These are phyloP conservation scores for Gerris buenoi DNA, from an alignment of 1,140 invertebrate genomes.

Conservation along the genomic window DNA sequence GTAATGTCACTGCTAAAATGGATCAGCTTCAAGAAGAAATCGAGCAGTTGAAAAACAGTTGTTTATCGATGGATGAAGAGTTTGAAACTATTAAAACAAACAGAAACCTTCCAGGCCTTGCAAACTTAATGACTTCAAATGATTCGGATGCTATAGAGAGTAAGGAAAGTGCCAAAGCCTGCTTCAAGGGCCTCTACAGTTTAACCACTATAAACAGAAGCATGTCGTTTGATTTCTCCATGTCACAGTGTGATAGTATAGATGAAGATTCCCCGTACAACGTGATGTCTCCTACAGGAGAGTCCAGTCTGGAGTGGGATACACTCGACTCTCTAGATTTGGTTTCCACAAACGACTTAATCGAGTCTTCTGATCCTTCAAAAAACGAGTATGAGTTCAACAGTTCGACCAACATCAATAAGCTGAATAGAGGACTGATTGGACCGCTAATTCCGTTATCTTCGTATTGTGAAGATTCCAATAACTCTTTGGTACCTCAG, in stretches of 20 bases:
- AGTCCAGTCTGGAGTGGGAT: slow-evolving; percentile 29
- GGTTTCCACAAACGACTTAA: background rate
- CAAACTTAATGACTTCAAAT: slow-evolving; percentile 17
- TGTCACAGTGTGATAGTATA: slow-evolving; percentile 5
- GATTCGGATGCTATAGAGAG: slow-evolving; percentile 12
- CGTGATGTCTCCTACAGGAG: slow-evolving; percentile 17
- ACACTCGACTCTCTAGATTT: slow-evolving; percentile 20
- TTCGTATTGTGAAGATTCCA: background rate
- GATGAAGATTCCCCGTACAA: slow-evolving; percentile 13
- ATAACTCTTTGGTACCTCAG: background rate
- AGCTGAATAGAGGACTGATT: background rate
- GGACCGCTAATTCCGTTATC: background rate
- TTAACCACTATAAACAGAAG: slow-evolving; percentile 23
- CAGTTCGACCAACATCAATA: background rate
- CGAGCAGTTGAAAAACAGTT: slow-evolving; percentile 24
- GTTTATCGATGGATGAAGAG: slow-evolving; percentile 25
- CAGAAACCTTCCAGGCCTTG: slow-evolving; percentile 23
- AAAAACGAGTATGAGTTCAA: background rate
- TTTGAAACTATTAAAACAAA: slow-evolving; percentile 24
- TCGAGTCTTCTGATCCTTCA: background rate
- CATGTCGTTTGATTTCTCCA: slow-evolving; percentile 20
- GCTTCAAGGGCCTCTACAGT: slow-evolving; percentile 23
- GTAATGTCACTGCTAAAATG: slow-evolving; percentile 14
- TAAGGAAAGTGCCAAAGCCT: slow-evolving; percentile 19
- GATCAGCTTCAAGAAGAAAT: slow-evolving; percentile 25